Evolutionary conservation across 2,113 vertebrate species (phyloP).

Genomic region (human (Homo sapiens)): GRCh38 chr19:30739501-30740000

Average conservation of each 20-base stretch:
- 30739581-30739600: not conserved
- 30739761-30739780: not conserved
- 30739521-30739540: not conserved
- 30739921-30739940: not conserved
- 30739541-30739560: not conserved
- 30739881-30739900: slow-evolving; percentile 46
- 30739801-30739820: not conserved
- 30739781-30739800: slow-evolving; percentile 54
- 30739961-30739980: not conserved
- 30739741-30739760: not conserved
- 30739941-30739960: not conserved
- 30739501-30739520: not conserved
- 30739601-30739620: not conserved
- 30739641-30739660: not conserved
- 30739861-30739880: not conserved
- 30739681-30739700: not conserved
- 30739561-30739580: not conserved
- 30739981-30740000: not conserved
- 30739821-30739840: not conserved
- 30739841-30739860: accelerated
- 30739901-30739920: slow-evolving; percentile 47
- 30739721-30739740: slow-evolving; percentile 11
- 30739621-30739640: not conserved
- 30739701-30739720: not conserved
- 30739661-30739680: not conserved